Percentiles rank a stretch among this genome's conserved stretches.
These are phyloP conservation scores for Marcusenius ussheri DNA, from an alignment of 2,113 vertebrate species.

Conservation along the genomic window DNA sequence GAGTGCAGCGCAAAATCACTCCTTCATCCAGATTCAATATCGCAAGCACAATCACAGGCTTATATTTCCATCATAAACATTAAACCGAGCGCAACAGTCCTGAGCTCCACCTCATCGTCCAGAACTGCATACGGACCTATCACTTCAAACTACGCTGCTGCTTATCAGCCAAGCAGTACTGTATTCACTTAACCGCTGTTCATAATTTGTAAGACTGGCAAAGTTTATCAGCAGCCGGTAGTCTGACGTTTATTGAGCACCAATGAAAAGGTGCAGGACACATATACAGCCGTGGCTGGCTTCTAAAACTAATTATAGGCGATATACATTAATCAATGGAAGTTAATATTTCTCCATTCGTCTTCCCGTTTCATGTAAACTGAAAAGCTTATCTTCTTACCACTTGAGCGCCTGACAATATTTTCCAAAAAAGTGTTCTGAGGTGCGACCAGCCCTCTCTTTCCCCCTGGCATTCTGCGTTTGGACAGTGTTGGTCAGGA, in stretches of 20 bases:
- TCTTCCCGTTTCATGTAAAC: not conserved
- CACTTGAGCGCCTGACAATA: conserved; percentile 88
- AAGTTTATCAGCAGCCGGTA: conserved; percentile 6
- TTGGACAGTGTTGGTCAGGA: conserved; percentile 58
- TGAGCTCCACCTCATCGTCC: not conserved
- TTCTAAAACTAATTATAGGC: conserved; percentile 4
- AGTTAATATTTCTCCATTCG: not conserved
- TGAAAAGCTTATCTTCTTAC: conserved; percentile 60
- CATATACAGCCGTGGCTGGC: not conserved
- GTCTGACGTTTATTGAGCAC: not conserved
- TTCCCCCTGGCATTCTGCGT: conserved; percentile 95
- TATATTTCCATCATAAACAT: not conserved
- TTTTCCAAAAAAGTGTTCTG: conserved; percentile 97
- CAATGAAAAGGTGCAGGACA: not conserved
- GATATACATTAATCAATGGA: not conserved
- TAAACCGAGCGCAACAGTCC: not conserved
- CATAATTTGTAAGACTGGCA: not conserved
- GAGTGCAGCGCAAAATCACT: not conserved
- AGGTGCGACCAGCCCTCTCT: conserved; percentile 93
- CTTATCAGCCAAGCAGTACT: not conserved
- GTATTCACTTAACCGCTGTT: not conserved
- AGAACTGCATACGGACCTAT: not conserved
- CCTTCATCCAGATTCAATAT: not conserved
- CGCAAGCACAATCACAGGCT: not conserved
- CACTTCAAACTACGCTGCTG: not conserved